Evolutionary conservation across 2,888 invertebrate species (phyloP).

Genomic region (Drosophila vallismaia): DNA sequence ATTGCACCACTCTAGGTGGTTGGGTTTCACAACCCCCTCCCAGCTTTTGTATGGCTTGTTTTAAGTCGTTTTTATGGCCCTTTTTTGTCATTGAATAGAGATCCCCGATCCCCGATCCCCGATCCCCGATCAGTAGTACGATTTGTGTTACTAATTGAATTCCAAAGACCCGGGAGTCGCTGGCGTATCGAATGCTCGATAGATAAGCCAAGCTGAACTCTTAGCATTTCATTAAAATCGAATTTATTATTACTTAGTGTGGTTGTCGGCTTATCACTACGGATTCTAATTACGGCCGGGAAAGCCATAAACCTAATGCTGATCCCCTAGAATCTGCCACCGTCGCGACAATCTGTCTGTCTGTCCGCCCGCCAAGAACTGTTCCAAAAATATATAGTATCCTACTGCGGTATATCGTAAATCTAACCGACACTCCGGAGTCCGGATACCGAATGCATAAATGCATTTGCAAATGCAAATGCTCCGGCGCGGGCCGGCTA

Average conservation of each 20-base stretch:
- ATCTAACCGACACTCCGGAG: constrained; percentile 24
- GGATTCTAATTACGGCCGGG: constrained; percentile 52
- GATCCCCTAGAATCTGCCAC: constrained; percentile 32
- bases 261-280: constrained; percentile 63
- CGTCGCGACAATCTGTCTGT: constrained; percentile 63
- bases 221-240: constrained; percentile 63
- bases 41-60: constrained; percentile 11
- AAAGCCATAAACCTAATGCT: constrained; percentile 62
- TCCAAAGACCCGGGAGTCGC: constrained; percentile 11
- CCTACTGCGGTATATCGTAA: constrained; percentile 35
- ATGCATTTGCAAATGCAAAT: constrained; percentile 26
- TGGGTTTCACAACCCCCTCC: constrained; percentile 42
- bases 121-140: constrained; percentile 12
- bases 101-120: no score
- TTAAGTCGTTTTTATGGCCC: constrained; percentile 8
- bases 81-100: constrained; percentile 26
- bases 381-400: background rate
- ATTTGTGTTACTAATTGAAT: constrained; percentile 35
- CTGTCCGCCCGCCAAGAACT: constrained; percentile 5
- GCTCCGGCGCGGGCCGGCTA: constrained; percentile 46
- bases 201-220: constrained; percentile 42
- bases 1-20: constrained; percentile 27
- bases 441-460: background rate
- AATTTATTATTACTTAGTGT: constrained; percentile 65
- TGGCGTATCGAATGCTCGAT: constrained; percentile 10